Evolutionary conservation across 1,140 invertebrate genomes (phyloP).

Genomic region (Achroia grisella): DNA sequence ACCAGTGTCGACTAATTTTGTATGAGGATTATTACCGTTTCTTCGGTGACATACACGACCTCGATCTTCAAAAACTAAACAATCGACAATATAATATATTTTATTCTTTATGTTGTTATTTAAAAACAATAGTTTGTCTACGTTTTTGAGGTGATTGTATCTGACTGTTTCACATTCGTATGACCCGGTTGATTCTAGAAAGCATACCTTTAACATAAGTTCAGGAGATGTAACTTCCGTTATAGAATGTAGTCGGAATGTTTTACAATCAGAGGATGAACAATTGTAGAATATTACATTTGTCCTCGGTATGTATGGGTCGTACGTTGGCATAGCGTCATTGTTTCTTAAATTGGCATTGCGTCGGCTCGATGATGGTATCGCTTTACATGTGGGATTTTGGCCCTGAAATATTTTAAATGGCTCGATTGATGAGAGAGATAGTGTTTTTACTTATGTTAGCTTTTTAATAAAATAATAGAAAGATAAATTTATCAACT

Average conservation of each 20-base stretch:
- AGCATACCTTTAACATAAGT: constrained; percentile 28
- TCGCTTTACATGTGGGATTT: constrained; percentile 28
- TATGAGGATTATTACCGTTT: constrained; percentile 31
- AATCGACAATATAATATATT: constrained; percentile 49
- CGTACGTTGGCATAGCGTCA: constrained; percentile 26
- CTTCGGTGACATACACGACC: constrained; percentile 49
- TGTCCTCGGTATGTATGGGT: constrained; percentile 41
- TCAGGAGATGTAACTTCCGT: constrained; percentile 28
- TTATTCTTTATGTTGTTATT: constrained; percentile 37
- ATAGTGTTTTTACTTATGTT: too few species aligned
- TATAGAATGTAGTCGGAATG: constrained; percentile 30
- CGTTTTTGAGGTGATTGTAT: constrained; percentile 43
- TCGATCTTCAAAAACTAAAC: constrained; percentile 44
- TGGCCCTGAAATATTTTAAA: constrained; percentile 30
- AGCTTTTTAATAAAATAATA: too few species aligned
- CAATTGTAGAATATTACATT: constrained; percentile 39
- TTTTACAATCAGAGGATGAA: constrained; percentile 22
- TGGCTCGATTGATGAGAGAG: not conserved
- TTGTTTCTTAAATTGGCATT: constrained; percentile 2
- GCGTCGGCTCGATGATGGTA: constrained; percentile 2
- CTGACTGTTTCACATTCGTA: constrained; percentile 39
- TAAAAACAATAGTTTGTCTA: constrained; percentile 51
- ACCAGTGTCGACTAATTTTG: constrained; percentile 38
- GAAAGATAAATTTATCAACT: too few species aligned
- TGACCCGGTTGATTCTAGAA: constrained; percentile 13